These are phyloP conservation scores for Pogonomyrmex californicus DNA, from an alignment of 1,140 invertebrate species.

Conservation along the genomic window DNA sequence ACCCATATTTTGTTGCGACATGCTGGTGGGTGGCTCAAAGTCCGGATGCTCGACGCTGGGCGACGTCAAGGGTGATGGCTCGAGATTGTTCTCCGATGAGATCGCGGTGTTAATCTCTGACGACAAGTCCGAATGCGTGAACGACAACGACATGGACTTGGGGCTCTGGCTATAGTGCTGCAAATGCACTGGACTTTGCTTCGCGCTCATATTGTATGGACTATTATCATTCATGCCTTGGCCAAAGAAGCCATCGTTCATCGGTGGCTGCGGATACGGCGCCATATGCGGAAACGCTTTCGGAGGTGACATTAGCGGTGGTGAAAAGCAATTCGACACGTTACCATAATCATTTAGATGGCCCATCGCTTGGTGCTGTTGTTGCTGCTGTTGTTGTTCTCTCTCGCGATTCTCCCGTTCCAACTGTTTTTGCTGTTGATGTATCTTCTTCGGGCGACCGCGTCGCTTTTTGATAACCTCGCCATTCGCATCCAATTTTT, in stretches of 20 bases:
- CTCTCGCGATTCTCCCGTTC: conserved; percentile 83
- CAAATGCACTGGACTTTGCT: conserved; percentile 86
- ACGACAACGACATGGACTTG: conserved; percentile 89
- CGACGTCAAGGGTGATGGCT: conserved; percentile 89
- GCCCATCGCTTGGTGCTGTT: conserved; percentile 78
- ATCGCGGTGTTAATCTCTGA: conserved; percentile 93
- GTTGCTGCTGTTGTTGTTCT: conserved; percentile 78
- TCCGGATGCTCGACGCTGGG: conserved; percentile 91
- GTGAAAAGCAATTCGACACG: conserved; percentile 88
- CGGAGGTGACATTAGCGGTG: conserved; percentile 84
- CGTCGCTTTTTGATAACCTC: conserved; percentile 93
- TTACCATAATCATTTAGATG: conserved; percentile 82
- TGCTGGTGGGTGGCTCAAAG: conserved; percentile 91
- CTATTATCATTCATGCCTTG: conserved; percentile 83
- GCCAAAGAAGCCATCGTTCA: conserved; percentile 82
- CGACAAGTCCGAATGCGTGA: conserved; percentile 92
- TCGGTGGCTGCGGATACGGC: conserved; percentile 80
- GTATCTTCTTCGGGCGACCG: conserved; percentile 94
- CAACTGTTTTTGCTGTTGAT: conserved; percentile 84
- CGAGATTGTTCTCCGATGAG: conserved; percentile 90
- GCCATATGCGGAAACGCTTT: conserved; percentile 85
- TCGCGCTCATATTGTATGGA: conserved; percentile 85
- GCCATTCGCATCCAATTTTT: conserved; percentile 88
- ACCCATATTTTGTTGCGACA: conserved; percentile 86
- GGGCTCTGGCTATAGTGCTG: conserved; percentile 88